Base-by-base conservation (phyloP, 2,113 vertebrate genomes). In the Salvelinus namaycush region DNA sequence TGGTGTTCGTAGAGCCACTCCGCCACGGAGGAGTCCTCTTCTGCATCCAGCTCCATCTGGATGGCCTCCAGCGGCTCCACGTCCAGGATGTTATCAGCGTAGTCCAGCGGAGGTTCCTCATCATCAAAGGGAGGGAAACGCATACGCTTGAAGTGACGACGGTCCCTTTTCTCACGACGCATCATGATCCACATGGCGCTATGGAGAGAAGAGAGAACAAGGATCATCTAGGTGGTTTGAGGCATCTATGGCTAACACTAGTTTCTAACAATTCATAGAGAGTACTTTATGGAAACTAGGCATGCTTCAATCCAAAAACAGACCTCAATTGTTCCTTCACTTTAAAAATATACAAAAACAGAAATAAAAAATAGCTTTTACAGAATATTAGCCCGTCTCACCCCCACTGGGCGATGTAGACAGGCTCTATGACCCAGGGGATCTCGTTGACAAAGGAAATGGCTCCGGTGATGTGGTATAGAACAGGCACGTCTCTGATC, bases 161-260 rank as follows among this genome's bases (percentile, higher is more conserved):
- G 92, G 71, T 99, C 98, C 74, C 98, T 94, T 83, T 99, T 99
- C 90, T 99, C 98, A 80, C 98, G 93, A 75, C 98, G 96, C 98
- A 99, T 99, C 98, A 99, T 99, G 83, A 99, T 99, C 98, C 98
- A 99, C 98, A 99, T 99, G 0, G 98, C 95, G 59, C 98, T 99
- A 78, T 1, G 59, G 8, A 22, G 18, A 22, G 2, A 5, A 5
- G n/a, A 16, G 64, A 16, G 7, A 22, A 62, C 18, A 62, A 11
- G 20, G 16, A 22, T 62, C n/a, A 44, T 11, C 39, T 44, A 44
- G 39, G 39, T 44, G 9, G 39, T 44, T 44, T 11, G 39, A 3
- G 39, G 9, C 39, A 12, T 44, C 9, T 44, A 44, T 49, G n/a
- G 4, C 20, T 2, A 22, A 31, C 14, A 7, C 7, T 44, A 44